These are phyloP conservation scores for Chamaea fasciata DNA, from an alignment of 2,113 vertebrate species.

Conservation along the genomic window DNA sequence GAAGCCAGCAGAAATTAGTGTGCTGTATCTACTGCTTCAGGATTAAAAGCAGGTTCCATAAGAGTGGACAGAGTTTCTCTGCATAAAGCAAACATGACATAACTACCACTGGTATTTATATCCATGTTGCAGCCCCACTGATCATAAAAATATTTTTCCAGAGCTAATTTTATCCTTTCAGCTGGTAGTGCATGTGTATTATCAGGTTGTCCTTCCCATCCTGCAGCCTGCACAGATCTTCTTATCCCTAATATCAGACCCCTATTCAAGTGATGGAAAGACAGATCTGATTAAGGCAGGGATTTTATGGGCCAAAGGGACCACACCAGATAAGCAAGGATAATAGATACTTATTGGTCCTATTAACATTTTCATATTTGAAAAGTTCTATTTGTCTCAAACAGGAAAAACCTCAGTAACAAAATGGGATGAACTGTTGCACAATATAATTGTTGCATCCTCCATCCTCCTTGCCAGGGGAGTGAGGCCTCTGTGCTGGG, in stretches of 20 bases:
- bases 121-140: not conserved
- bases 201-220: not conserved
- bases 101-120: not conserved
- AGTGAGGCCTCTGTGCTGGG: not conserved
- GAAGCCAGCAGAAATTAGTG: not conserved
- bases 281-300: not conserved
- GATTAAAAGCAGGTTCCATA: not conserved
- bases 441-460: not conserved
- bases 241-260: not conserved
- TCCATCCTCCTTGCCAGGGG: not conserved
- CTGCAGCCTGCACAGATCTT: not conserved
- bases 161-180: not conserved
- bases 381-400: not conserved
- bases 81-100: not conserved
- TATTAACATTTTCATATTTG: not conserved
- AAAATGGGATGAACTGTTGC: not conserved
- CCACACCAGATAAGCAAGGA: not conserved
- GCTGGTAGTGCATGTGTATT: not conserved
- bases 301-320: not conserved
- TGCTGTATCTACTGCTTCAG: not conserved
- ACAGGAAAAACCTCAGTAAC: not conserved
- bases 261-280: not conserved
- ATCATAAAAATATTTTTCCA: not conserved
- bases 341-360: not conserved
- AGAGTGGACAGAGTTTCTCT: not conserved